Base-by-base conservation (phyloP, 1,140 invertebrate genomes). In the Ridgeia piscesae region DNA sequence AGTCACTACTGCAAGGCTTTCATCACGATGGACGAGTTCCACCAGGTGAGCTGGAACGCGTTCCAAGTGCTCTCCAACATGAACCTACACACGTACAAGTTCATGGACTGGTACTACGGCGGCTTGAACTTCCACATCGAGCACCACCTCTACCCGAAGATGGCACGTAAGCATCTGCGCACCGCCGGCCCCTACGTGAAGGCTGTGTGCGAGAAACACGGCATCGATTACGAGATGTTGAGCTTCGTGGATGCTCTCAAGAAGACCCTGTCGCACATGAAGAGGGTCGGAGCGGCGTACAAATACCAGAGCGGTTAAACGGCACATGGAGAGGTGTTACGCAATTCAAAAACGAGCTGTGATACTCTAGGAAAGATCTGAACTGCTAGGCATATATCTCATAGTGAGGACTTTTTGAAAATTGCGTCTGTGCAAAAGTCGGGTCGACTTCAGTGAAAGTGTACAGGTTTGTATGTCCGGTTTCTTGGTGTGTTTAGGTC, bases 151-250 rank as follows among this genome's bases (percentile, higher is more conserved):
- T 94, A 94, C 89, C 94, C 94, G 33, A 93, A 91, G 0, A 94
- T 94, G 94, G 93, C 94, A 27, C 93, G 94, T 91, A 93, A 94
- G 77, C 93, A 94, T 92, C 92, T 93, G 42, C 93, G 94, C 89
- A 94, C 93, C 91, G 94, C 93, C n/a, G 89, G 89, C 33, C 92
- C 93, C 21, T 89, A 94, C 27, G 92, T 94, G n/a, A 89, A 94
- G 58, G 92, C 91, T 2, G 34, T 94, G 91, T 94, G 94, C 90
- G 34, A 77, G 17, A 94, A 94, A 91, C 92, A 94, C 91, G 93
- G 88, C n/a, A 92, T 94, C 34, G 89, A 33, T 27, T 93, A 93
- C 92, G 91, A 92, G 89, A 35, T 89, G 21, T 93, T 90, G 42
- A 88, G 89, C 33, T 93, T 89, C 42, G 90, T 90, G 0, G 92